Conservation (phyloP, 2,113 vertebrate species). For the Sclerurus mexicanus region DNA sequence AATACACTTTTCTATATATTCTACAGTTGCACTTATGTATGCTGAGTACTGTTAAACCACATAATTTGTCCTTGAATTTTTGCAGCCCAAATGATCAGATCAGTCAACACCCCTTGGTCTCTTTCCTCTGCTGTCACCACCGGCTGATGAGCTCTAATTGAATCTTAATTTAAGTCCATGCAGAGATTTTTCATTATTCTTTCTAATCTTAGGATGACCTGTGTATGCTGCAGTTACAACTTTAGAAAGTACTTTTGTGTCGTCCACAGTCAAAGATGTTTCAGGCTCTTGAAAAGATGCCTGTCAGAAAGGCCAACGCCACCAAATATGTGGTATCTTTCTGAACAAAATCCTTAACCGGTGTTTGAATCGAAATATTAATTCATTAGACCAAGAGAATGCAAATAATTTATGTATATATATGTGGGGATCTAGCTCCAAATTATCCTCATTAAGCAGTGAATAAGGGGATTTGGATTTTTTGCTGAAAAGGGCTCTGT, state of each 20-base stretch:
- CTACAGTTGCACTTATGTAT: neutral
- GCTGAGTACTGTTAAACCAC: neutral
- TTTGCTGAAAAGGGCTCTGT: neutral
- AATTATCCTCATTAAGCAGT: neutral
- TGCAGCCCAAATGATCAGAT: neutral
- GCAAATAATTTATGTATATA: neutral
- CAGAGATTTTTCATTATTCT: neutral
- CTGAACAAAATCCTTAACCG: slow-evolving; percentile 2
- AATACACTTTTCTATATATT: neutral
- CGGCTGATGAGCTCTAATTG: neutral
- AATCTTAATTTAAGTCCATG: neutral
- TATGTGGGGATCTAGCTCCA: neutral
- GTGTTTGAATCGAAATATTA: slow-evolving; percentile 12
- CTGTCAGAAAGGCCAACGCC: slow-evolving; percentile 5
- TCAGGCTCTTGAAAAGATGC: slow-evolving; percentile 35
- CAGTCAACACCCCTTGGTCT: neutral
- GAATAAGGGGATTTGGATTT: neutral
- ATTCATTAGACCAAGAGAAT: neutral
- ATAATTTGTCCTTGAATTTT: neutral
- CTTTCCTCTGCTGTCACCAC: neutral
- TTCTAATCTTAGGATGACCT: neutral
- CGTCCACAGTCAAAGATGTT: neutral
- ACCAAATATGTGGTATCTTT: neutral
- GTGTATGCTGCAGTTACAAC: neutral
- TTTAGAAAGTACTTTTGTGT: neutral